Evolutionary conservation across 2,888 invertebrate species (phyloP).

Genomic region (Macroteleia sp.): DNA sequence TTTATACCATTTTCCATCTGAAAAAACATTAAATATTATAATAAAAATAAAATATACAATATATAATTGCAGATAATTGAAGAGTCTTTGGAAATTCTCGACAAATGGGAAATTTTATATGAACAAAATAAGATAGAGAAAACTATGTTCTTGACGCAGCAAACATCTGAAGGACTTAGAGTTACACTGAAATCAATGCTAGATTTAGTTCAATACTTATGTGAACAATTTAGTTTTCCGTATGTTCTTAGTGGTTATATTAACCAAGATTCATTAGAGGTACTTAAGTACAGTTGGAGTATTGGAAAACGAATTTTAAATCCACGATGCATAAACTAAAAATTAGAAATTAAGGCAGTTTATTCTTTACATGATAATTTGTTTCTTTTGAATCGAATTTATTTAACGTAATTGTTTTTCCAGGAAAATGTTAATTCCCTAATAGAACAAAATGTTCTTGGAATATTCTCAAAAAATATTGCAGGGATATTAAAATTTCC

Average conservation of each 20-base stretch:
- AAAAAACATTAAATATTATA: slow-evolving; percentile 1
- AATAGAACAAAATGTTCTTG: not conserved
- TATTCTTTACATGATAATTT: not conserved
- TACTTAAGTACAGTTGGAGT: not conserved
- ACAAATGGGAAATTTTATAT: not conserved
- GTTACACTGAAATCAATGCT: slow-evolving; percentile 5
- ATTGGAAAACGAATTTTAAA: not conserved
- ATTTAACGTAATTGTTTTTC: not conserved
- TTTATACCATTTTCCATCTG: not conserved
- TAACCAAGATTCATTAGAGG: slow-evolving; percentile 7
- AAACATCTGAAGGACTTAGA: not conserved
- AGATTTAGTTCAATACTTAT: slow-evolving; percentile 7
- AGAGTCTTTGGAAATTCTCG: slow-evolving; percentile 6
- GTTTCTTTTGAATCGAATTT: not conserved
- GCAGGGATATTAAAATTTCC: not conserved
- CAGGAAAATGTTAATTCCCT: not conserved
- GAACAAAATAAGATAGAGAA: slow-evolving; percentile 1
- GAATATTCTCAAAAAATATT: not conserved
- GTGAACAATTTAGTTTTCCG: slow-evolving; percentile 4
- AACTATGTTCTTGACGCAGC: not conserved
- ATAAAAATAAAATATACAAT: not conserved
- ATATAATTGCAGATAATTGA: slow-evolving; percentile 9
- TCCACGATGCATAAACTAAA: not conserved
- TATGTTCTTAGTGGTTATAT: slow-evolving; percentile 7
- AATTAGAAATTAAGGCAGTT: not conserved